Base-by-base conservation (phyloP, 2,113 vertebrate genomes). In the Myodes glareolus region DNA sequence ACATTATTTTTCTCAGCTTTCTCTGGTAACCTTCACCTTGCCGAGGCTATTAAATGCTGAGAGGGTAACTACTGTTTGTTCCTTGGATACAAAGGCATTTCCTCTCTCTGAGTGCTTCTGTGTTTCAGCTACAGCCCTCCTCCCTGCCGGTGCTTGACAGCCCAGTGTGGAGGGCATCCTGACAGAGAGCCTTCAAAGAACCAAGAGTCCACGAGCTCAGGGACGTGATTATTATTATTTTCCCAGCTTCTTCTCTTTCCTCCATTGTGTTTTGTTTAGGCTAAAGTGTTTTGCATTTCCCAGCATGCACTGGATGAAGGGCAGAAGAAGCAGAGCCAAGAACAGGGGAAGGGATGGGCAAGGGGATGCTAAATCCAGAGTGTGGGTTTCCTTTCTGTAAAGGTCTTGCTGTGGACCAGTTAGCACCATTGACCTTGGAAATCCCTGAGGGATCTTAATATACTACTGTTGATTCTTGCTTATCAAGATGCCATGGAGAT, bases 31-130 rank as follows among this genome's bases (percentile, higher is more conserved):
- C 81, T 96, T 94, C 76, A 70, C 92, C 68, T 96, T 21, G 2
- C 81, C 65, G 42, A 0, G 4, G n/a, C 89, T 87, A 91, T 94
- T 95, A 97, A 98, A 87, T 89, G 92, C 96, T 96, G 96, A 67
- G 88, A 97, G 77, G 81, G 81, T 97, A 97, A 97, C 85, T 70
- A 91, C 95, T 95, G 91, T 97, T 98, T 98, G 97, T 95, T 98
- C 92, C 96, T 91, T 95, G 94, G 77, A 95, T 90, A 94, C 95
- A 95, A 97, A 96, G 91, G 27, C 55, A 52, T 90, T 89, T 86
- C 2, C 0, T 94, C 88, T 90, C 80, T 89, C 93, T 50, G 77
- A 95, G 85, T 16, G 45, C 55, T 33, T 92, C 88, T 86, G 61
- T 85, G 92, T 52, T 47, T 93, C 75, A 58, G 50, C 75, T 12